A percentile compares a stretch with the other conserved stretches of the same genome.
phyloP scores from a whole-genome alignment of 2,888 invertebrate genomes.

The Netelia fuscicornis region DNA sequence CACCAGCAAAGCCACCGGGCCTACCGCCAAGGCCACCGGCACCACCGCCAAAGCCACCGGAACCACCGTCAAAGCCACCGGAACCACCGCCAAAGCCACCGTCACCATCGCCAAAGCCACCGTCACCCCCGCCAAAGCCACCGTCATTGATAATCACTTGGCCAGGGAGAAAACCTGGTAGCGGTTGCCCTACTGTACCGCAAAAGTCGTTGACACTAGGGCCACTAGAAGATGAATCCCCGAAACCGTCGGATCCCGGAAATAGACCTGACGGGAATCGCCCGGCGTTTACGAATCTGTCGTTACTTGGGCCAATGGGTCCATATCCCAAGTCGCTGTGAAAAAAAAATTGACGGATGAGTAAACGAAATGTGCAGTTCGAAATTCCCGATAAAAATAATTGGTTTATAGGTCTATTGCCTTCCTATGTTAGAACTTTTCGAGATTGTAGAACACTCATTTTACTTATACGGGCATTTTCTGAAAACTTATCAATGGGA shows the following conservation, averaged over 20 bases:
- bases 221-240: not conserved
- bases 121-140: constrained; percentile 14
- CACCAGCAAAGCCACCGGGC: not conserved
- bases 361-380: not conserved
- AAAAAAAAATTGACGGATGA: not conserved
- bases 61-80: too few species aligned
- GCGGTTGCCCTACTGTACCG: constrained; percentile 73
- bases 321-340: constrained; percentile 72
- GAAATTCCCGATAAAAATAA: not conserved
- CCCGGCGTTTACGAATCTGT: constrained; percentile 48
- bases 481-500: too few species aligned
- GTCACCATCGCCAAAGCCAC: too few species aligned
- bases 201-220: constrained; percentile 56
- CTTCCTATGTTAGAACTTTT: too few species aligned
- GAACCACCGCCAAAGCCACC: too few species aligned
- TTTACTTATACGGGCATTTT: too few species aligned
- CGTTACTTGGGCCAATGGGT: constrained; percentile 64
- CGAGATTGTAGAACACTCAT: too few species aligned
- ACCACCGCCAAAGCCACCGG: too few species aligned
- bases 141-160: constrained; percentile 64
- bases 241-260: not conserved
- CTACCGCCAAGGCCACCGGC: too few species aligned
- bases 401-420: not conserved
- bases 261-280: not conserved
- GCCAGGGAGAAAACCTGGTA: constrained; percentile 73